A percentile compares a stretch with the other conserved stretches of the same genome.
phyloP scores from a whole-genome alignment of 2,113 vertebrate species.

The Microtus ochrogaster region DNA sequence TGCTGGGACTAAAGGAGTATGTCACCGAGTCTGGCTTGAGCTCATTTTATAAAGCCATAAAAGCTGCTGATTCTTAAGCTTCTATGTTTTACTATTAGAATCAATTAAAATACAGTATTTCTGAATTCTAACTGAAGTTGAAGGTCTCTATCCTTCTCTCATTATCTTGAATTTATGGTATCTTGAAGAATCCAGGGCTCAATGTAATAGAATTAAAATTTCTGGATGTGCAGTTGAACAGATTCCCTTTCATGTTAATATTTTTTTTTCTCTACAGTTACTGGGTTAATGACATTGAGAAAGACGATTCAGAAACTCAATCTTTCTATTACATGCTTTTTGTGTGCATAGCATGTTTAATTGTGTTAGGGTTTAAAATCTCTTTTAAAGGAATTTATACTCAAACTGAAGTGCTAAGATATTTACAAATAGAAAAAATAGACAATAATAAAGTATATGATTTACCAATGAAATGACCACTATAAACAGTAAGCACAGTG shows the following conservation, averaged over 20 bases:
- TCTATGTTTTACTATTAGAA: constrained; percentile 14
- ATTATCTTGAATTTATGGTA: neutral
- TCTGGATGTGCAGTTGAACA: neutral
- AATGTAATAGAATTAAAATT: constrained; percentile 58
- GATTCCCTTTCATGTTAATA: constrained; percentile 47
- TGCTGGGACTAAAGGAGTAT: neutral
- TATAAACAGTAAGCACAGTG: neutral
- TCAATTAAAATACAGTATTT: constrained; percentile 56
- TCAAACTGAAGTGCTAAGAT: neutral
- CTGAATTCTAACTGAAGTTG: constrained; percentile 43
- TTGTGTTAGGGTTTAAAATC: constrained; percentile 35
- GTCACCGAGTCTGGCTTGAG: neutral
- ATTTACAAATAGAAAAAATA: constrained; percentile 9
- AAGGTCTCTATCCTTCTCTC: neutral
- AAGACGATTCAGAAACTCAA: constrained; percentile 37
- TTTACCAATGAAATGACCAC: constrained; percentile 38
- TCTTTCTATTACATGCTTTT: constrained; percentile 51
- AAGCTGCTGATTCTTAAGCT: neutral
- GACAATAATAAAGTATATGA: constrained; percentile 13
- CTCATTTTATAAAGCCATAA: constrained; percentile 32
- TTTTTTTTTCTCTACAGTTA: constrained; percentile 48
- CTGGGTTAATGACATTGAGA: constrained; percentile 50
- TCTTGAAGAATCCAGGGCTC: constrained; percentile 5
- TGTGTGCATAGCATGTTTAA: neutral
- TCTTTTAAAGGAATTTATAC: constrained; percentile 52